phyloP scores from a whole-genome alignment of 2,797 vertebrate species.

The Coilia nasus region DNA sequence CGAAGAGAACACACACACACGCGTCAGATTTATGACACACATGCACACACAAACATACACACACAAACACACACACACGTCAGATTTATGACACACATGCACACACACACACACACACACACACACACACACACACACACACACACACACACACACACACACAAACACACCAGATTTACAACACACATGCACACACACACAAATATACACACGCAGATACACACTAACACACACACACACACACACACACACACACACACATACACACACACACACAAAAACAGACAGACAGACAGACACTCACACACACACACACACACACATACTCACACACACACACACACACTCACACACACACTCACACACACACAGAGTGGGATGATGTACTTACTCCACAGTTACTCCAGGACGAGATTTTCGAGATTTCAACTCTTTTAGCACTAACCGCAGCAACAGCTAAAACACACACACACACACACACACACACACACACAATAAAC shows the following conservation, averaged over 20 bases:
- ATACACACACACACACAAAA: background rate
- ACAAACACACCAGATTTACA: too few relatives aligned
- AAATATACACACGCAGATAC: background rate
- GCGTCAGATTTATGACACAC: too few relatives aligned
- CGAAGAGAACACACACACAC: background rate
- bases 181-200: too few relatives aligned
- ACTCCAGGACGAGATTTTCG: slow-evolving; percentile 61
- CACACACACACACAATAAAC: background rate
- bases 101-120: background rate
- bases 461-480: slow-evolving; percentile 28
- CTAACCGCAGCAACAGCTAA: slow-evolving; percentile 72
- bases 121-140: background rate
- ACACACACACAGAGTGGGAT: too few relatives aligned
- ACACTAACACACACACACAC: too few relatives aligned
- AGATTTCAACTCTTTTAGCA: slow-evolving; percentile 68
- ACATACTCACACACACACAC: too few relatives aligned
- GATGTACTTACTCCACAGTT: slow-evolving; percentile 68
- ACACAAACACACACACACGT: background rate
- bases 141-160: background rate
- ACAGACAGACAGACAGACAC: background rate
- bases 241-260: background rate
- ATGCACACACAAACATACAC: background rate
- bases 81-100: too few relatives aligned
- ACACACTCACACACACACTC: too few relatives aligned
- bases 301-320: background rate